Percentiles rank a stretch among this genome's conserved stretches.
Conservation (phyloP, 2,888 invertebrate species). For the Aplocera efformata region DNA sequence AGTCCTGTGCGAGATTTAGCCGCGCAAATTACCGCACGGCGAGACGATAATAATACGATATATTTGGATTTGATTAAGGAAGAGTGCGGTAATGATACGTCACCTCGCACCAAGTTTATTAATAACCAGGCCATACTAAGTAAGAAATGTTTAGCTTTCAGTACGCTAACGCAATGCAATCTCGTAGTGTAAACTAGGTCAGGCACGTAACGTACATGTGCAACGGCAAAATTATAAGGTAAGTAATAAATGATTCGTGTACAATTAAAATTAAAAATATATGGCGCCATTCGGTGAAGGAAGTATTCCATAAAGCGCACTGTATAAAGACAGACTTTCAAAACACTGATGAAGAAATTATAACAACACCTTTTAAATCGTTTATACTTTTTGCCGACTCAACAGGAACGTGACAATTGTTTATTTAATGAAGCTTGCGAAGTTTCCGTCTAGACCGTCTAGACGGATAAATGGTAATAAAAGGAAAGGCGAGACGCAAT, state of each 20-base stretch:
- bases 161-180: constrained; percentile 44
- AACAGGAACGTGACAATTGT: constrained; percentile 1
- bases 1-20: constrained; percentile 30
- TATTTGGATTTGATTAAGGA: constrained; percentile 14
- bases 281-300: constrained; percentile 19
- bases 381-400: not conserved
- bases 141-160: constrained; percentile 31
- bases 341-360: constrained; percentile 6
- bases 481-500: not conserved
- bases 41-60: constrained; percentile 32
- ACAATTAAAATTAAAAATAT: constrained; percentile 22
- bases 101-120: constrained; percentile 29
- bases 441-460: constrained; percentile 3
- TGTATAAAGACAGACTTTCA: constrained; percentile 17
- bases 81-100: constrained; percentile 1
- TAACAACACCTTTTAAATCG: not conserved
- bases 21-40: constrained; percentile 31
- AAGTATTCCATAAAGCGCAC: constrained; percentile 32
- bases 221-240: constrained; percentile 28
- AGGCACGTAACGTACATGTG: constrained; percentile 32
- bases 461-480: constrained; percentile 13
- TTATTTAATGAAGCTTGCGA: not conserved
- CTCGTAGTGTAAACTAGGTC: constrained; percentile 48
- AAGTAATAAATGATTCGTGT: constrained; percentile 20
- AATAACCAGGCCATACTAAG: constrained; percentile 21